phyloP scores from a whole-genome alignment of 2,113 vertebrate genomes.

The Ameiurus melas region DNA sequence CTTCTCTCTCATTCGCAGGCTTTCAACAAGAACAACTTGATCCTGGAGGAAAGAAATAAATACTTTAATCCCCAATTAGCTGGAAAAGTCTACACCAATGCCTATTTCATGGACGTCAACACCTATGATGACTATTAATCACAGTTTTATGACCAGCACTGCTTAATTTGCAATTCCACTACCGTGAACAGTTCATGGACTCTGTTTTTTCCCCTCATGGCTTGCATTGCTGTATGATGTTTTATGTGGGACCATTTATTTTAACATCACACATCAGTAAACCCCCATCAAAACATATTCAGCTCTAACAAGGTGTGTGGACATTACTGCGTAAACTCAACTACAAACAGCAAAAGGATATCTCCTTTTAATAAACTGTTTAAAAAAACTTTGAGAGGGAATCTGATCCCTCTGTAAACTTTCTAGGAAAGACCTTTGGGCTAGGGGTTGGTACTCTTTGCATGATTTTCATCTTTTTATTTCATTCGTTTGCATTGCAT shows the following conservation, averaged over 20 bases:
- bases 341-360: slow-evolving; percentile 47
- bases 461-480: slow-evolving; percentile 58
- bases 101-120: slow-evolving; percentile 97
- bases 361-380: slow-evolving; percentile 13
- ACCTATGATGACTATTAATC: slow-evolving; percentile 95
- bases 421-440: slow-evolving; percentile 61
- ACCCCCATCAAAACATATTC: slow-evolving; percentile 58
- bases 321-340: slow-evolving; percentile 61
- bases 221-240: slow-evolving; percentile 63
- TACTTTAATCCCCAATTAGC: slow-evolving; percentile 96
- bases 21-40: slow-evolving; percentile 99
- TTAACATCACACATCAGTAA: slow-evolving; percentile 59
- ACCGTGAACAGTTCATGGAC: slow-evolving; percentile 26
- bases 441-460: slow-evolving; percentile 59
- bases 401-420: slow-evolving; percentile 60
- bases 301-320: slow-evolving; percentile 64
- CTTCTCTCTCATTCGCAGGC: slow-evolving; percentile 75
- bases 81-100: slow-evolving; percentile 94
- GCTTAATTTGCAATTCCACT: slow-evolving; percentile 27
- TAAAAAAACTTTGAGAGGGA: slow-evolving; percentile 47
- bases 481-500: slow-evolving; percentile 64
- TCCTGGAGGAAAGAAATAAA: slow-evolving; percentile 96
- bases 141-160: slow-evolving; percentile 44
- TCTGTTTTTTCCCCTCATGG: slow-evolving; percentile 41
- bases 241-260: slow-evolving; percentile 59